These are phyloP conservation scores for Entelurus aequoreus DNA, from an alignment of 2,113 vertebrate genomes.

Conservation along the genomic window DNA sequence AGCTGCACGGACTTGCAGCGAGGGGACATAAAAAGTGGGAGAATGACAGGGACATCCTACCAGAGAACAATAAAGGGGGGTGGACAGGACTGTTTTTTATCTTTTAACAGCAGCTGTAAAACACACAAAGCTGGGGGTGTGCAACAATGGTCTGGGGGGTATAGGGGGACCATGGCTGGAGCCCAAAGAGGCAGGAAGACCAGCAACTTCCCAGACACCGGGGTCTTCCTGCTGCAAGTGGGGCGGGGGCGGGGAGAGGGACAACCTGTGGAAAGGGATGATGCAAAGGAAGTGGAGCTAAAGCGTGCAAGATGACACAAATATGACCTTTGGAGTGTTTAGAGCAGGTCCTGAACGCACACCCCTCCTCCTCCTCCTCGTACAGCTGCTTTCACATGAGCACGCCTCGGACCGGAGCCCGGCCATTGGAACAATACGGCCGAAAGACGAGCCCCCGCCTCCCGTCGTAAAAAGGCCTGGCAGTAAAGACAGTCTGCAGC, in stretches of 20 bases:
- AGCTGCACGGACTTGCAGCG: constrained; percentile 61
- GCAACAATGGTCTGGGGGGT: constrained; percentile 65
- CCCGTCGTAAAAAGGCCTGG: constrained; percentile 50
- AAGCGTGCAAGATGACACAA: constrained; percentile 47
- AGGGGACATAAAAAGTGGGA: constrained; percentile 66
- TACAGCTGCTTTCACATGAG: constrained; percentile 55
- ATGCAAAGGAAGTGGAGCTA: constrained; percentile 49
- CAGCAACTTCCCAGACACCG: constrained; percentile 63
- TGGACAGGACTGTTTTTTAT: constrained; percentile 70
- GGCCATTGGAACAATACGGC: constrained; percentile 68
- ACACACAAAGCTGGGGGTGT: constrained; percentile 64
- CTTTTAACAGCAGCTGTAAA: constrained; percentile 74
- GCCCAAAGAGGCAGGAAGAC: constrained; percentile 69
- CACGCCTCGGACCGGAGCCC: constrained; percentile 56
- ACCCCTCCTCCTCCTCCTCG: constrained; percentile 25
- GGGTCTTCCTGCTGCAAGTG: constrained; percentile 63
- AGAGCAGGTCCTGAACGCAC: constrained; percentile 24
- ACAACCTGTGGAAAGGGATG: constrained; percentile 33
- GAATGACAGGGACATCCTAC: constrained; percentile 70
- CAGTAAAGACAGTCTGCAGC: constrained; percentile 60
- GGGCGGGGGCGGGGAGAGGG: constrained; percentile 29
- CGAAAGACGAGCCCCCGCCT: constrained; percentile 57
- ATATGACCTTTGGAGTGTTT: constrained; percentile 64
- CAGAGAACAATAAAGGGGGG: constrained; percentile 72
- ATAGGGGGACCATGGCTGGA: constrained; percentile 53